Evolutionary conservation across 1,140 invertebrate species (phyloP), one percentile per base, ranked within the genome.

Genomic region (Cecropterus lyciades): DNA sequence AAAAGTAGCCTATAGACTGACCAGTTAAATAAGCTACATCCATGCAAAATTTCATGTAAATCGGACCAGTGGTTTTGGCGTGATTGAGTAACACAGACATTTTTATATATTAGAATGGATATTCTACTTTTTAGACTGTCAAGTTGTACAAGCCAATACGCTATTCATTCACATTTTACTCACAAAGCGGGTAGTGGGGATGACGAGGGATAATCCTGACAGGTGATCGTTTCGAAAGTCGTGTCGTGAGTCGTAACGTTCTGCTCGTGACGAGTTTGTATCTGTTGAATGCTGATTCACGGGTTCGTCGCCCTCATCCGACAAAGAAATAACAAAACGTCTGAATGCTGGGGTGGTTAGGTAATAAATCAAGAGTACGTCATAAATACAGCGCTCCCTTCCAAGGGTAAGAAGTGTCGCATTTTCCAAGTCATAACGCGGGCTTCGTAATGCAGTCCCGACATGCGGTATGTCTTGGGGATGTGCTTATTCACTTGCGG

Each of bases 391-490:
- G 52, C 65, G 66, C 77, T 76, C 82, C 80, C 81, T 72, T 78
- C 77, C 59, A 69, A 73, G 84, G 82, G 82, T 85, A 85, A 85
- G 84, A 85, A 87, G 84, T 85, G 83, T 87, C 83, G 77, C 84
- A 84, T 89, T 89, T 89, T 89, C 86, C 86, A 80, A 87, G 73
- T 85, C 85, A 89, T 89, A 87, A 83, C 77, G 75, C 69, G 72
- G 72, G 69, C 62, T 62, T 77, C 71, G 59, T 88, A 85, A 88
- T 85, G 83, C 77, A 88, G 73, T 87, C 70, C 67, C 65, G 68
- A 62, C 45, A 62, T 62, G 57, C 67, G 69, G 69, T 71, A 70
- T 73, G 70, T 70, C 65, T 69, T 73, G 59, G 70, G 75, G 70
- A 70, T 49, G 40, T 67, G 49, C 65, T 57, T 57, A 57, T 57